Evolutionary conservation across 2,113 vertebrate species (phyloP).

Genomic region (Chitala chitala): DNA sequence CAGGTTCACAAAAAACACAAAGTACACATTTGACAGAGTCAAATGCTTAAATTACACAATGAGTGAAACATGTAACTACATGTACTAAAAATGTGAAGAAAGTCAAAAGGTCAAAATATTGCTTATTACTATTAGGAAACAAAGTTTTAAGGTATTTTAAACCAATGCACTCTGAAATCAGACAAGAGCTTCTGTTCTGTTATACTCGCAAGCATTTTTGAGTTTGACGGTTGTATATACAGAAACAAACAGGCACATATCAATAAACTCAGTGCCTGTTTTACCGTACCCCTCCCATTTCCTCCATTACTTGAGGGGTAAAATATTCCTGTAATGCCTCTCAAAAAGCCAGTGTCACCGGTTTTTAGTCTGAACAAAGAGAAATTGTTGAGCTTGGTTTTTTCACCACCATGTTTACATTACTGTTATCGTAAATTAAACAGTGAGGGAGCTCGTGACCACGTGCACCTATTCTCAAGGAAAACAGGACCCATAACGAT

Average conservation of each 20-base stretch:
- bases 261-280: not conserved
- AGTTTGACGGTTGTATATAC: not conserved
- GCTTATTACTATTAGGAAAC: not conserved
- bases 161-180: not conserved
- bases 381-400: slow-evolving; percentile 23
- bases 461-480: not conserved
- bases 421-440: not conserved
- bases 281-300: not conserved
- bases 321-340: not conserved
- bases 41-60: too few species aligned
- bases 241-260: not conserved
- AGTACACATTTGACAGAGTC: too few species aligned
- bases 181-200: not conserved
- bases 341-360: slow-evolving; percentile 16
- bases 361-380: slow-evolving; percentile 30
- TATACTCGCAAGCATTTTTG: not conserved
- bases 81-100: not conserved
- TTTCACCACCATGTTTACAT: slow-evolving; percentile 4
- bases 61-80: not conserved
- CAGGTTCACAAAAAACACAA: not conserved
- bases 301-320: not conserved
- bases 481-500: slow-evolving; percentile 11
- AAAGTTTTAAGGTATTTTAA: not conserved
- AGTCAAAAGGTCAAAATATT: not conserved
- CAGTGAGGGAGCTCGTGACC: not conserved